These are phyloP conservation scores for Oreochromis aureus DNA, from an alignment of 2,113 vertebrate genomes.

Conservation along the genomic window DNA sequence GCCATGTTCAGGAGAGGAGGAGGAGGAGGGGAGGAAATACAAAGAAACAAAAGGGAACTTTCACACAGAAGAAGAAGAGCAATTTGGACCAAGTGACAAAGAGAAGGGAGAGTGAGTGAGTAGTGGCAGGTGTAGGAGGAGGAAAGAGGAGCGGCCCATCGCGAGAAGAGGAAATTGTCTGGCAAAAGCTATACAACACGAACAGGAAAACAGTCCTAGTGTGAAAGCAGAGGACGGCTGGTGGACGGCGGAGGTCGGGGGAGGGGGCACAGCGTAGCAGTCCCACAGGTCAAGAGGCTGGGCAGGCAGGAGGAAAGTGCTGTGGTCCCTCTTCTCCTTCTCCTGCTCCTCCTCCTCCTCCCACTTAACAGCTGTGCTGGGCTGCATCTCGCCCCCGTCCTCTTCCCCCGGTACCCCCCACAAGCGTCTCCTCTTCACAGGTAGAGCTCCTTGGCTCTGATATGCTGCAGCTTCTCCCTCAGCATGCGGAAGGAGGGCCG, in stretches of 20 bases:
- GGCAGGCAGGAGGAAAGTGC: constrained; percentile 18
- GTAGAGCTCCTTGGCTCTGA: constrained; percentile 89
- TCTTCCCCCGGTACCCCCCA: background rate
- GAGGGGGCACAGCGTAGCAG: constrained; percentile 21
- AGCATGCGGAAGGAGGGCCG: constrained; percentile 91
- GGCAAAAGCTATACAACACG: constrained; percentile 65
- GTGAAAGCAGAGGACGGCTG: constrained; percentile 28
- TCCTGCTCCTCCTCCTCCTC: background rate
- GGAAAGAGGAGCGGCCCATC: constrained; percentile 23
- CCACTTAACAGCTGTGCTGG: background rate
- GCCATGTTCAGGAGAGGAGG: constrained; percentile 33
- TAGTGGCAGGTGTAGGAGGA: background rate
- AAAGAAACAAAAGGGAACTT: background rate
- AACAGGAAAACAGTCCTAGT: constrained; percentile 55
- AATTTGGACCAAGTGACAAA: background rate
- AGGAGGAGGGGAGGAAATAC: background rate
- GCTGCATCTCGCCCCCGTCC: background rate
- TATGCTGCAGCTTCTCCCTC: constrained; percentile 90
- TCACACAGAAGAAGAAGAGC: background rate
- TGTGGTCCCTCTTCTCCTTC: constrained; percentile 27
- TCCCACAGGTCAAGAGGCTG: constrained; percentile 25
- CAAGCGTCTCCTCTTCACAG: constrained; percentile 75
- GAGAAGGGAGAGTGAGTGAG: background rate
- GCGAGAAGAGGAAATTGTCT: constrained; percentile 32
- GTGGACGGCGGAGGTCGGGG: background rate